These are phyloP conservation scores for Pelagia noctiluca DNA, from an alignment of 30 jellyfish, hydroid and myxozoan genomes.

Conservation along the genomic window DNA sequence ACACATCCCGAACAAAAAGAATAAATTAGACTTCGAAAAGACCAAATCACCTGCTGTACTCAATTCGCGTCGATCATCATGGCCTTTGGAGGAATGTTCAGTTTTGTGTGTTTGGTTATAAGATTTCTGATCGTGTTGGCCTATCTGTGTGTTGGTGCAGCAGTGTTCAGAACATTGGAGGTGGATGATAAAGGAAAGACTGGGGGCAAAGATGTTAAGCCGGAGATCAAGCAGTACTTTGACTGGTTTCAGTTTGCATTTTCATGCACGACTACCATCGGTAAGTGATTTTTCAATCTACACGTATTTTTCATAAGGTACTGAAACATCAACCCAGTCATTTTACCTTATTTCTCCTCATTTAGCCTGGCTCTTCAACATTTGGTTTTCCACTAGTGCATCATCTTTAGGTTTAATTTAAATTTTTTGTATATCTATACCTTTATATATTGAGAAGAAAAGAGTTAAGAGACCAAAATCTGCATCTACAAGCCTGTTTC, in stretches of 20 bases:
- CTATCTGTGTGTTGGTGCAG: slow-evolving; percentile 77
- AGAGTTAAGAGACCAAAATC: too few species aligned
- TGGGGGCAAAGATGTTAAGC: too few species aligned
- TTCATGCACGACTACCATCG: slow-evolving; percentile 60
- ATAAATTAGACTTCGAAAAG: too few species aligned
- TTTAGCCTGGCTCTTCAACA: not conserved
- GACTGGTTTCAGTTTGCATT: slow-evolving; percentile 68
- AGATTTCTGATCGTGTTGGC: slow-evolving; percentile 56
- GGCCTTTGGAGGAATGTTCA: slow-evolving; percentile 55
- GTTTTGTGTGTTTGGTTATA: slow-evolving; percentile 43
- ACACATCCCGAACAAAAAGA: too few species aligned
- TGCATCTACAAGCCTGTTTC: too few species aligned
- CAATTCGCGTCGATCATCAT: too few species aligned
- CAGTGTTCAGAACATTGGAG: slow-evolving; percentile 66
- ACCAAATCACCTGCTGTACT: too few species aligned
- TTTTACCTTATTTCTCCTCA: not conserved
- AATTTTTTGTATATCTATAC: too few species aligned
- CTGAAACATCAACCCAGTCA: not conserved
- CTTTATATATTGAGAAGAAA: too few species aligned
- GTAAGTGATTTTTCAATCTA: not conserved
- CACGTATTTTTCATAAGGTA: not conserved
- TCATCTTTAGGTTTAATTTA: too few species aligned
- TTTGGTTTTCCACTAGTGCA: too few species aligned
- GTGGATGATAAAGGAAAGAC: slow-evolving; percentile 8
- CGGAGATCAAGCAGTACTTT: slow-evolving; percentile 57